Evolutionary conservation across 1,140 invertebrate genomes (phyloP).

Genomic region (Ctenoplectra terminalis): DNA sequence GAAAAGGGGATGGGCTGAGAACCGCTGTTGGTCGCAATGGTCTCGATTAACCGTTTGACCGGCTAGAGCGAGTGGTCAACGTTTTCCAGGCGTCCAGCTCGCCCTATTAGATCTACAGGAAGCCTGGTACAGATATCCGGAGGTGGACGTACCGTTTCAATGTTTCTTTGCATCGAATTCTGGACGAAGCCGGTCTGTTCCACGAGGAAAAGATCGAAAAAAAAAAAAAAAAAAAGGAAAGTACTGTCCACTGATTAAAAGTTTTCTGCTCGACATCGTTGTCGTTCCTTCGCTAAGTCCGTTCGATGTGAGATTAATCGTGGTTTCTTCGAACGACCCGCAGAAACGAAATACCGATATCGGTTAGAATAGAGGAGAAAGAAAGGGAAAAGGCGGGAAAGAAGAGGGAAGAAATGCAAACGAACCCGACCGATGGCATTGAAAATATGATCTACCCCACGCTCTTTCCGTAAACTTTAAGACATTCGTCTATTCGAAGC

Average conservation of each 20-base stretch:
- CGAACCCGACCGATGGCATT: slow-evolving; percentile 31
- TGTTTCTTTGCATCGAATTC: slow-evolving; percentile 74
- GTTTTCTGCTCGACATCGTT: slow-evolving; percentile 43
- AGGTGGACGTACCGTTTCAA: slow-evolving; percentile 66
- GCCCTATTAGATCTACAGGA: slow-evolving; percentile 69
- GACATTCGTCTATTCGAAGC: slow-evolving; percentile 60
- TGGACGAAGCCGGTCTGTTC: slow-evolving; percentile 27
- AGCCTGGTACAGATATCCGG: slow-evolving; percentile 60
- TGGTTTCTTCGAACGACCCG: slow-evolving; percentile 24
- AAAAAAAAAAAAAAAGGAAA: not conserved
- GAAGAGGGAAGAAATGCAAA: not conserved
- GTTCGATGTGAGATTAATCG: slow-evolving; percentile 45
- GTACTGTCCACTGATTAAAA: slow-evolving; percentile 53
- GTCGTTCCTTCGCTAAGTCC: slow-evolving; percentile 33
- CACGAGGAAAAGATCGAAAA: slow-evolving; percentile 51
- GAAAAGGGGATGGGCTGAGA: slow-evolving; percentile 61
- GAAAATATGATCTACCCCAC: slow-evolving; percentile 53
- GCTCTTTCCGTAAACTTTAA: slow-evolving; percentile 62
- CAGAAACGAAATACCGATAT: slow-evolving; percentile 36
- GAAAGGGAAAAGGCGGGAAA: not conserved
- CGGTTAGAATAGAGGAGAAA: not conserved
- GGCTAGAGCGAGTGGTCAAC: slow-evolving; percentile 71
- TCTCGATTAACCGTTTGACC: slow-evolving; percentile 77
- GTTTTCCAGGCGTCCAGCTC: slow-evolving; percentile 68
- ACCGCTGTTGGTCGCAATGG: slow-evolving; percentile 72